phyloP scores from a whole-genome alignment of 2,113 vertebrate species.

The Tragelaphus buxtoni region DNA sequence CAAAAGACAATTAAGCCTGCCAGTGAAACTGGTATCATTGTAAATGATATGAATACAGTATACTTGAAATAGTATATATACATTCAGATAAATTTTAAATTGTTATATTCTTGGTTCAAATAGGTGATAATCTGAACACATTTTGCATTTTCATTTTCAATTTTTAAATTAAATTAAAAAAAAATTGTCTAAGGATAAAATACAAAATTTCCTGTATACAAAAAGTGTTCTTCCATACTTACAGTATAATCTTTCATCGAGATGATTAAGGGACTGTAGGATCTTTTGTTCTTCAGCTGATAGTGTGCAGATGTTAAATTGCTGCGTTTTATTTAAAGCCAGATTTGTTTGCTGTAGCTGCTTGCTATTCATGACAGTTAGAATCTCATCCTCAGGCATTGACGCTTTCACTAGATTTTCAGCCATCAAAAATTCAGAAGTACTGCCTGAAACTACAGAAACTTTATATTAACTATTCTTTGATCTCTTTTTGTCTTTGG shows the following conservation, averaged over 20 bases:
- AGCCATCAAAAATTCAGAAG: slow-evolving; percentile 78
- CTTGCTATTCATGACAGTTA: slow-evolving; percentile 74
- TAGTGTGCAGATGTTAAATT: slow-evolving; percentile 69
- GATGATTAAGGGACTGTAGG: slow-evolving; percentile 86
- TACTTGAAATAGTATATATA: neutral
- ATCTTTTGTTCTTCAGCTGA: slow-evolving; percentile 90
- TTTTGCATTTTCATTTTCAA: slow-evolving; percentile 1
- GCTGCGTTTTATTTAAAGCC: slow-evolving; percentile 16
- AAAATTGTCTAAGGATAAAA: neutral
- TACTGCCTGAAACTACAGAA: slow-evolving; percentile 83
- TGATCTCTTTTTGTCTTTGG: neutral
- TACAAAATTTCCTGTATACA: neutral
- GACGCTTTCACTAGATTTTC: slow-evolving; percentile 74
- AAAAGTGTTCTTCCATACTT: slow-evolving; percentile 68
- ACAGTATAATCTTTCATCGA: slow-evolving; percentile 88
- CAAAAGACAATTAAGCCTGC: neutral
- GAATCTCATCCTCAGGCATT: slow-evolving; percentile 74
- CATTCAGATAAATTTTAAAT: slow-evolving; percentile 2
- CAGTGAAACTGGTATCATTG: neutral
- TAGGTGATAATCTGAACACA: neutral
- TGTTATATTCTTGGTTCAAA: neutral
- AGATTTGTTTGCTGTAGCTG: slow-evolving; percentile 65
- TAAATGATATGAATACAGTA: neutral
- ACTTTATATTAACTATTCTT: slow-evolving; percentile 20
- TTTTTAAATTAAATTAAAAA: neutral